Conservation (phyloP, 2,113 vertebrate genomes). For the Petrocephalus zakoni region DNA sequence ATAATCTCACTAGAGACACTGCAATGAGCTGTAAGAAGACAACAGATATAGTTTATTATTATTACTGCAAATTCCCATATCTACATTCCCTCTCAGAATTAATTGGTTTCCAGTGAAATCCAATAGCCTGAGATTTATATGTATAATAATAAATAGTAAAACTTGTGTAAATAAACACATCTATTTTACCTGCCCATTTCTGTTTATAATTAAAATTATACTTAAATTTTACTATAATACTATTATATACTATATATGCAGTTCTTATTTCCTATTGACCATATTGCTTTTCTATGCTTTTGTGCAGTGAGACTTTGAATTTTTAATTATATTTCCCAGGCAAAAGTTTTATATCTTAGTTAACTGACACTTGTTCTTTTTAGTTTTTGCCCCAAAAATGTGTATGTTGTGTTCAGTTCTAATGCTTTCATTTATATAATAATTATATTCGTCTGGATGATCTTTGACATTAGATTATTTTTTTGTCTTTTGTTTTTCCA, state of each 20-base stretch:
- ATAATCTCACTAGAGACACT: not conserved
- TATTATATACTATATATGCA: not conserved
- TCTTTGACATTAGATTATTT: not conserved
- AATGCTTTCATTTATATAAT: not conserved
- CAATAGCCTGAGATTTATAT: not conserved
- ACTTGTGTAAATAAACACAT: not conserved
- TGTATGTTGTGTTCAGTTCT: not conserved
- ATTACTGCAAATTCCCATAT: not conserved
- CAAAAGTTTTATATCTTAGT: not conserved
- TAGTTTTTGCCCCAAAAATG: not conserved
- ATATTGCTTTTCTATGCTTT: not conserved
- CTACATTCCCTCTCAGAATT: not conserved
- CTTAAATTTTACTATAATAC: not conserved
- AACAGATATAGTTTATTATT: not conserved
- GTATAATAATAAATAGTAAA: not conserved
- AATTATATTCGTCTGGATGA: not conserved
- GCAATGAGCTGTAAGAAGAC: not conserved
- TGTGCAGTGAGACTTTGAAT: not conserved
- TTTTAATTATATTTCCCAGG: not conserved
- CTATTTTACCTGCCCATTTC: not conserved
- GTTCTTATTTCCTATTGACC: not conserved
- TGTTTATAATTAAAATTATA: slow-evolving; percentile 4
- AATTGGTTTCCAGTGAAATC: not conserved
- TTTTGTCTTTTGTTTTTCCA: not conserved
- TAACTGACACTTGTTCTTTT: not conserved